These are phyloP conservation scores for Eriosoma lanigerum DNA, from an alignment of 1,140 invertebrate species.

Conservation along the genomic window DNA sequence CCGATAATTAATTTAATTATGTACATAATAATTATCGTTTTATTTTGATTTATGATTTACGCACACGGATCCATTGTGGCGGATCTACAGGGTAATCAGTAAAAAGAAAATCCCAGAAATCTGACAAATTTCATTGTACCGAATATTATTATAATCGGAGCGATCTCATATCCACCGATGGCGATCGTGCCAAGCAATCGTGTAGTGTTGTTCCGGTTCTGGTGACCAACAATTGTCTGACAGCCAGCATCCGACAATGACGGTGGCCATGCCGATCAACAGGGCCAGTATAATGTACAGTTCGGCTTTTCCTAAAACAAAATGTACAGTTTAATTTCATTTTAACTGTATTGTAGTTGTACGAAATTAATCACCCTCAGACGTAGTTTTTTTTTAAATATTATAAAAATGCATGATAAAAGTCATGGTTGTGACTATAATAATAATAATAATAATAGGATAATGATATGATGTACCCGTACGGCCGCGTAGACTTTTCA, in stretches of 20 bases:
- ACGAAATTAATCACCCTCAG: too few species aligned
- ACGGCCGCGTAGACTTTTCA: too few species aligned
- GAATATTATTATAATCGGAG: too few species aligned
- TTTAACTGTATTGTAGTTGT: background rate
- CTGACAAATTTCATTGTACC: too few species aligned
- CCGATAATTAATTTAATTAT: background rate
- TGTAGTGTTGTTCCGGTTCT: constrained; percentile 67
- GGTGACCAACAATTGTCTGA: constrained; percentile 76
- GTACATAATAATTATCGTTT: background rate
- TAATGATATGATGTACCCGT: too few species aligned
- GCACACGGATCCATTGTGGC: too few species aligned
- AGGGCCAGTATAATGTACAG: constrained; percentile 72
- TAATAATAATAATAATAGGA: too few species aligned
- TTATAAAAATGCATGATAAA: too few species aligned
- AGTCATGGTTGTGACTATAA: too few species aligned
- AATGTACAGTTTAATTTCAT: background rate
- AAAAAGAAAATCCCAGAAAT: too few species aligned
- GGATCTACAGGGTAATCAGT: too few species aligned
- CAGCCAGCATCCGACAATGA: constrained; percentile 73
- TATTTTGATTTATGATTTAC: background rate
- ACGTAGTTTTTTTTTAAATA: too few species aligned
- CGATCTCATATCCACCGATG: constrained; percentile 10
- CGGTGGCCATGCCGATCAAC: constrained; percentile 69
- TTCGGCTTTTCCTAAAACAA: constrained; percentile 67
- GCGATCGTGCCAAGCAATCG: constrained; percentile 64